Evolutionary conservation across 1,140 invertebrate genomes (phyloP), one percentile per base, ranked within the genome.

Genomic region (Trichomalopsis sarcophagae): DNA sequence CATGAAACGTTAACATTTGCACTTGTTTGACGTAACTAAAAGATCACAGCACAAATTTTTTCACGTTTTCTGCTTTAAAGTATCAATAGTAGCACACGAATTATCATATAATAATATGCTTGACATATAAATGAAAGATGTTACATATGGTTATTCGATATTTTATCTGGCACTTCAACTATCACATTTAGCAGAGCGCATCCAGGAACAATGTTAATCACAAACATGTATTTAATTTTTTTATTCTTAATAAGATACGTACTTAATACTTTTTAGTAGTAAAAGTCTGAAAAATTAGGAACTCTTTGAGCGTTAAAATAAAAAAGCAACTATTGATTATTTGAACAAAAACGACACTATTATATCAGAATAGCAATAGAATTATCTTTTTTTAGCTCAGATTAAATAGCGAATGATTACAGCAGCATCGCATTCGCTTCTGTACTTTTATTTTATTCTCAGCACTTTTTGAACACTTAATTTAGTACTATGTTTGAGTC

Each of bases 131-230:
- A 81, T 68, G 13, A 40, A 44, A 80, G 69, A 55, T 74, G 23
- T 81, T 81, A 81, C 66, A 66, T 30, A 82, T 14, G 47, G 27
- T 4, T 14, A 74, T 73, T 47, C 36, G 79, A 82, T 82, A 74
- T 82, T 75, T 82, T 66, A 82, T 86, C 85, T 86, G 85, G 85
- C 85, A 86, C 85, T 86, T 86, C 21, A 33, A 79, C 81, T 86
- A 85, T 85, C 84, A 85, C 84, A 85, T 78, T 81, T 17, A 77
- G 73, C 79, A 85, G 81, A 82, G 66, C 50, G 84, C 84, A 76
- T 68, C 14, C 78, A 85, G 84, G 84, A 85, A 85, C 84, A 82
- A 85, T 85, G 17, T 71, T 50, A 69, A 85, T 85, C 79, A 85
- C 84, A 21, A 82, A 78, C 9, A 78, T 17, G 55, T 50, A 84